phyloP scores from a whole-genome alignment of 2,888 invertebrate species.

The Pseudococcus jackbeardsleyi region DNA sequence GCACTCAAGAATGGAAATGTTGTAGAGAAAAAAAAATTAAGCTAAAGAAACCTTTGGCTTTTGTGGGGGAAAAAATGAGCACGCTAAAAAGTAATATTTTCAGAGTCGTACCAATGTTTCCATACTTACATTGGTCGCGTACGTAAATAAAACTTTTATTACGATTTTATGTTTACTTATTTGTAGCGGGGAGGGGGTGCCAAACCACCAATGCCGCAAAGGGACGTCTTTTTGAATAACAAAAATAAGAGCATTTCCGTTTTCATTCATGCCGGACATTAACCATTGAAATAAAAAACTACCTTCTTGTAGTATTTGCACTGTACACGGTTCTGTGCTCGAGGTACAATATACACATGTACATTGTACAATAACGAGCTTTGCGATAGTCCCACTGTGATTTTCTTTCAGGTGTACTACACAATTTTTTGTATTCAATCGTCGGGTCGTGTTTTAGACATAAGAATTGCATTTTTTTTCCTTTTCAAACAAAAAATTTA shows the following conservation, averaged over 20 bases:
- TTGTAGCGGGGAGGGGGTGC: neutral
- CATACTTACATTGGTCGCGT: neutral
- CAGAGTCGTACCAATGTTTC: conserved; percentile 8
- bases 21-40: neutral
- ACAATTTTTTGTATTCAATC: too few species aligned
- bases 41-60: neutral
- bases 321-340: too few species aligned
- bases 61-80: neutral
- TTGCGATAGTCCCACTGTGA: too few species aligned
- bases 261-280: neutral
- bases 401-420: too few species aligned
- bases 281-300: conserved; percentile 17
- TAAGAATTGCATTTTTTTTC: too few species aligned
- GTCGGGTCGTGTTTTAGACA: too few species aligned
- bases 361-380: too few species aligned
- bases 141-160: conserved; percentile 29
- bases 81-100: conserved; percentile 30
- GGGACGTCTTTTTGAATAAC: conserved; percentile 18
- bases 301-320: neutral
- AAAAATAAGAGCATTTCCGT: conserved; percentile 10
- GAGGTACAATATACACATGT: too few species aligned
- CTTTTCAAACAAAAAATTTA: too few species aligned
- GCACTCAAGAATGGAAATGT: neutral
- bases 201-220: neutral
- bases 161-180: neutral